Conservation (phyloP, 2,888 invertebrate species). For the Nematopogon swammerdamellus region DNA sequence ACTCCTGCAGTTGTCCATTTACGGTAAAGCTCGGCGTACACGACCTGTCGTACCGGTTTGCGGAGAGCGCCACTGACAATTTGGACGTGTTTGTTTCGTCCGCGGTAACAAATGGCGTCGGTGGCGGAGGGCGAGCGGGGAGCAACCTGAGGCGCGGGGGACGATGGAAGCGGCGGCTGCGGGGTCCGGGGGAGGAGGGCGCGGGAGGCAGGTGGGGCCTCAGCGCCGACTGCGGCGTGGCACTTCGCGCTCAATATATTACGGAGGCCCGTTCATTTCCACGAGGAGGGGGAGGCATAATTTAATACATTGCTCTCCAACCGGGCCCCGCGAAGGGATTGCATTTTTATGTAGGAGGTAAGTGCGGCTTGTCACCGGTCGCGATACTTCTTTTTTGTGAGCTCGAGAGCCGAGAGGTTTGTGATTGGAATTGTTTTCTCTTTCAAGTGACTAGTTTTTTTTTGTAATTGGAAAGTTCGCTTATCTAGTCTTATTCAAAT, state of each 20-base stretch:
- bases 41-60: conserved; percentile 4
- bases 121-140: neutral
- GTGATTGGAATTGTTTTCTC: no score
- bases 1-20: neutral
- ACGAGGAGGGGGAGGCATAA: conserved; percentile 7
- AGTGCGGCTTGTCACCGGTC: neutral
- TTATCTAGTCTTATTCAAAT: no score
- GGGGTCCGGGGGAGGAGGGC: no score
- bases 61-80: conserved; percentile 3
- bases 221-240: conserved; percentile 7
- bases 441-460: no score
- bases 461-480: no score
- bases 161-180: neutral
- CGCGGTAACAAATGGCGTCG: neutral
- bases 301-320: conserved; percentile 8
- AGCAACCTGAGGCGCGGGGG: no score
- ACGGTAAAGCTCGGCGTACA: neutral
- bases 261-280: conserved; percentile 10
- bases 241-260: conserved; percentile 15
- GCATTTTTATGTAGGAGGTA: conserved; percentile 5
- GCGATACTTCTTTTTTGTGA: no score
- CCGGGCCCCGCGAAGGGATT: conserved; percentile 3
- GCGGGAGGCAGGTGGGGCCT: conserved; percentile 1
- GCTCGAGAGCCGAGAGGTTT: no score
- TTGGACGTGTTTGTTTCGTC: conserved; percentile 3